Percentiles rank a stretch among this genome's conserved stretches.
Evolutionary conservation across 2,888 invertebrate genomes (phyloP).

Genomic region (Drosophila sordidula): DNA sequence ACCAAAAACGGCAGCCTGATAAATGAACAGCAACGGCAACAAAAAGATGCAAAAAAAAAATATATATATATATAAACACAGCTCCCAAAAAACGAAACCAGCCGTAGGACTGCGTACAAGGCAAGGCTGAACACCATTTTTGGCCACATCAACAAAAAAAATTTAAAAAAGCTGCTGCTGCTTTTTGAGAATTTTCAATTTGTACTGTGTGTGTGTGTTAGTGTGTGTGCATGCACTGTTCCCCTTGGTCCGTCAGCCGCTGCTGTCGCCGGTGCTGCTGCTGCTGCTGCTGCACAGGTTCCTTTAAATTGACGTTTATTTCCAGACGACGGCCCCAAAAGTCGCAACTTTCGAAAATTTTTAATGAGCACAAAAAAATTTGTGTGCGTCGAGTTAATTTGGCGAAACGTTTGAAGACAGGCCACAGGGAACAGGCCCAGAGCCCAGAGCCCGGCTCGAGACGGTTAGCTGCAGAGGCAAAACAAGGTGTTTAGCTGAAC

Average conservation of each 20-base stretch:
- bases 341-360: slow-evolving; percentile 71
- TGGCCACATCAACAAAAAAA: slow-evolving; percentile 59
- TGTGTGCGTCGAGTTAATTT: slow-evolving; percentile 68
- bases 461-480: slow-evolving; percentile 17
- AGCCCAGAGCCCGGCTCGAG: slow-evolving; percentile 10
- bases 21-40: slow-evolving; percentile 14
- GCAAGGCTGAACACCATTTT: slow-evolving; percentile 76
- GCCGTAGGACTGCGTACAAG: slow-evolving; percentile 72
- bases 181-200: slow-evolving; percentile 50
- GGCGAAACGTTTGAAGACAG: slow-evolving; percentile 64
- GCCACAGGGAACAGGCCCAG: slow-evolving; percentile 35
- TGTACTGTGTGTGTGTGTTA: slow-evolving; percentile 16
- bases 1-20: slow-evolving; percentile 71
- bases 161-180: slow-evolving; percentile 23
- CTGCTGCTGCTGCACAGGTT: slow-evolving; percentile 35
- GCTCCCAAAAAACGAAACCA: slow-evolving; percentile 51
- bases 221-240: slow-evolving; percentile 10
- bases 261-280: background rate
- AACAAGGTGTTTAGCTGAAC: slow-evolving; percentile 53
- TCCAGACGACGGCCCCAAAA: slow-evolving; percentile 58
- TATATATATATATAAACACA: slow-evolving; percentile 9
- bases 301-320: slow-evolving; percentile 73
- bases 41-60: slow-evolving; percentile 36
- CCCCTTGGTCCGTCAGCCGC: slow-evolving; percentile 4
- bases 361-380: slow-evolving; percentile 65